Evolutionary conservation across 2,888 invertebrate species (phyloP), one percentile per base, ranked within the genome.

Genomic region (Plemyria rubiginata): DNA sequence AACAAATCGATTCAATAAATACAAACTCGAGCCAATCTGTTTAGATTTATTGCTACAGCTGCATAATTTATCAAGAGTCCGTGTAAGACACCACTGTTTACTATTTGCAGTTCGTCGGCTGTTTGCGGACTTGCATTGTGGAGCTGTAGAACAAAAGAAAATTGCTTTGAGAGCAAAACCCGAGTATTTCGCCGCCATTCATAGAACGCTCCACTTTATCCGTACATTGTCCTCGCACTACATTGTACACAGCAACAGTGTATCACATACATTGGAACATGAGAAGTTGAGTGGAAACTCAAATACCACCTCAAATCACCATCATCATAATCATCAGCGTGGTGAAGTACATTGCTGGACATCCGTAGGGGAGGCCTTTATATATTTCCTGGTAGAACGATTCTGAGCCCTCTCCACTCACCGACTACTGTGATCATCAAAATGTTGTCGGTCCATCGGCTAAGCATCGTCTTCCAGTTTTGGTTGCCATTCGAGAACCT

Each of bases 1-100:
- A 62, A 56, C 51, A 61, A 57, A 62, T 52, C 36, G 60, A 16
- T 40, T 4, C 53, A 32, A 56, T 60, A 64, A 53, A 64, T 56
- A 53, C 56, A 29, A 50, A 50, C 29, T 56, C 38, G 55, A 56
- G 36, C 29, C 57, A 38, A 56, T 48, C 52, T 48, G 41, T 36
- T 62, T 51, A 55, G 54, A 63, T 63, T 45, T 45, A 55, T 40
- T 36, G 8, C 45, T 58, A 48, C 46, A 48, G 41, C 51, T 50
- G 41, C 41, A 57, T 63, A 52, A 59, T 59, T 63, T 55, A 59
- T 59, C 51, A 46, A 4, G 29, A 51, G 51, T 48, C 43, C 11
- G 38, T 57, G 50, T 50, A 15, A 8, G 2, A 38, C 36, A 38
- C 36, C 11, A 38, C 36, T 38, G 36, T 38, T 38, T 11, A 41